Percentiles rank a stretch among this genome's conserved stretches.
These are phyloP conservation scores for Hyperopisus bebe DNA, from an alignment of 2,113 vertebrate species.

Conservation along the genomic window DNA sequence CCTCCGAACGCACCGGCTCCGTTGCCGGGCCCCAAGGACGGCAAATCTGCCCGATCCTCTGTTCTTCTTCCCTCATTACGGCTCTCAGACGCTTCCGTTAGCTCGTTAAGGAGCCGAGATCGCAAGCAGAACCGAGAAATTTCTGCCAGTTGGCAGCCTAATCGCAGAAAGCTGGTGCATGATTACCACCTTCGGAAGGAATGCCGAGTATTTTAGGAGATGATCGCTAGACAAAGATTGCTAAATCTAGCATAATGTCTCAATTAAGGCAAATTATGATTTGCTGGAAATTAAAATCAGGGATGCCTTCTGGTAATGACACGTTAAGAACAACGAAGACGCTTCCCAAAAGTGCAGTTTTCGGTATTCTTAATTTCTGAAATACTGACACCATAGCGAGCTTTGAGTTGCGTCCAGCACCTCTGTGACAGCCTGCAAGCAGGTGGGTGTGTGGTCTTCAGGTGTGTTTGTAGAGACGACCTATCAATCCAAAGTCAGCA, in stretches of 20 bases:
- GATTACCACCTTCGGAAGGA: not conserved
- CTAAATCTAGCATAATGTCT: constrained; percentile 12
- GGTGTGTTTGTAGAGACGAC: not conserved
- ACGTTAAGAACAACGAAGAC: not conserved
- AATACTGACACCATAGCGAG: not conserved
- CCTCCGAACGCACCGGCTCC: not conserved
- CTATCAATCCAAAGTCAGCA: not conserved
- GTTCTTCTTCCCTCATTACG: constrained; percentile 1
- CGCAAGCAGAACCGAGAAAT: not conserved
- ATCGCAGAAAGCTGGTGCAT: not conserved
- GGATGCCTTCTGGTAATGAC: not conserved
- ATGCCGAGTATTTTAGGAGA: not conserved
- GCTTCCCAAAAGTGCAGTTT: not conserved
- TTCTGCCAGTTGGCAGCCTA: constrained; percentile 3
- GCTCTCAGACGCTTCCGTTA: not conserved
- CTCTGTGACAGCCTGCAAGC: not conserved
- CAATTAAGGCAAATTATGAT: constrained; percentile 9
- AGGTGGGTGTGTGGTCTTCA: not conserved
- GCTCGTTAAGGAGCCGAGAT: constrained; percentile 1
- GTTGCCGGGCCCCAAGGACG: constrained; percentile 24
- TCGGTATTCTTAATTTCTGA: not conserved
- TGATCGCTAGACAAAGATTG: constrained; percentile 4
- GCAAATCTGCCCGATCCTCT: constrained; percentile 30
- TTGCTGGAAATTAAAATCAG: not conserved
- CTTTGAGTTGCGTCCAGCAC: not conserved